These are phyloP conservation scores for Apaloderma vittatum DNA, from an alignment of 2,113 vertebrate species.

Conservation along the genomic window DNA sequence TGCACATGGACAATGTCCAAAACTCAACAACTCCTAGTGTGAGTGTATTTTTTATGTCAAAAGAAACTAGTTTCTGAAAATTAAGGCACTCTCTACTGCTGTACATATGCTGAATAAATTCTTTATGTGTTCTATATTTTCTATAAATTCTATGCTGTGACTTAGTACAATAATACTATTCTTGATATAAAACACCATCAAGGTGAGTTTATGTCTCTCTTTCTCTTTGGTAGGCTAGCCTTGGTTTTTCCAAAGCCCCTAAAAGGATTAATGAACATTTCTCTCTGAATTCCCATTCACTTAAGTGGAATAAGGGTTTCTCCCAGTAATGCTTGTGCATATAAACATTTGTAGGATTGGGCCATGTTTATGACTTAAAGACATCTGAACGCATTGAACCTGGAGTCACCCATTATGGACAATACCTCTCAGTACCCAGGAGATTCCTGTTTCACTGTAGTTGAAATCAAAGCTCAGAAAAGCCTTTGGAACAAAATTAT, in stretches of 20 bases:
- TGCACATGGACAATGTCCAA: background rate
- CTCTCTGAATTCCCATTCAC: background rate
- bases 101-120: background rate
- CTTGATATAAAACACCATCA: background rate
- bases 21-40: accelerated
- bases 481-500: background rate
- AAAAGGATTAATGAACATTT: background rate
- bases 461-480: background rate
- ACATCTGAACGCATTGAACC: background rate
- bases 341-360: background rate
- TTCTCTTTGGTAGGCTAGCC: background rate
- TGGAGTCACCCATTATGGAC: background rate
- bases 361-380: background rate
- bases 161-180: background rate
- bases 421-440: background rate
- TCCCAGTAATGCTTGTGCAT: background rate
- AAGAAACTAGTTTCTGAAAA: background rate
- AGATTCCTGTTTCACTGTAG: background rate
- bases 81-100: background rate
- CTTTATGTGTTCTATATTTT: background rate
- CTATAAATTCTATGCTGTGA: background rate
- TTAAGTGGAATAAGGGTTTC: background rate
- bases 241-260: background rate
- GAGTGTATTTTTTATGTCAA: background rate
- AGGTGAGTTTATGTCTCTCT: background rate